A percentile compares a stretch with the other conserved stretches of the same genome.
These are phyloP conservation scores for Apamea monoglypha DNA, from an alignment of 2,888 invertebrate genomes.

Conservation along the genomic window DNA sequence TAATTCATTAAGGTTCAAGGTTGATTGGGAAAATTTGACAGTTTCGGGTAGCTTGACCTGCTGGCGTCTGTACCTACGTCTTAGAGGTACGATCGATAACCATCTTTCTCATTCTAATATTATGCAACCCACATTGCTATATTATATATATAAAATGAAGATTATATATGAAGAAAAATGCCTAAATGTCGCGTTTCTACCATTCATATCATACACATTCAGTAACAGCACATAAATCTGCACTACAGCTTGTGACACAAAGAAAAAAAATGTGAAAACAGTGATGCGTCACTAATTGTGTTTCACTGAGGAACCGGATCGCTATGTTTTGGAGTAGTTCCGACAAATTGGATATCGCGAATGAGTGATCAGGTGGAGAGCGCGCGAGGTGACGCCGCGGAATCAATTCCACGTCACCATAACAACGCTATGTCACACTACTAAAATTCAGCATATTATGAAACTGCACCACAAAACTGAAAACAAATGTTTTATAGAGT, in stretches of 20 bases:
- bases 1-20: no score
- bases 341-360: constrained; percentile 61
- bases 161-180: neutral
- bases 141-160: no score
- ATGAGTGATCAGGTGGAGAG: constrained; percentile 53
- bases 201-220: neutral
- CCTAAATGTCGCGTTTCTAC: neutral
- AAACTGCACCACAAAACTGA: neutral
- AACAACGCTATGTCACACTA: constrained; percentile 28
- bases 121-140: neutral
- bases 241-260: neutral
- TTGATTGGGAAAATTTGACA: no score
- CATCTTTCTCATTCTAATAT: neutral
- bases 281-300: constrained; percentile 44
- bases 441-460: neutral
- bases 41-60: no score
- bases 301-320: constrained; percentile 48
- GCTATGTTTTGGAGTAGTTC: constrained; percentile 53
- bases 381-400: constrained; percentile 38
- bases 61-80: no score
- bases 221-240: neutral
- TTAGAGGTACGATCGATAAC: neutral
- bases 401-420: constrained; percentile 59
- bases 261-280: constrained; percentile 16
- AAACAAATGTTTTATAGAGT: neutral